Evolutionary conservation across 2,113 vertebrate genomes (phyloP).

Genomic region (Macroglossus sobrinus): DNA sequence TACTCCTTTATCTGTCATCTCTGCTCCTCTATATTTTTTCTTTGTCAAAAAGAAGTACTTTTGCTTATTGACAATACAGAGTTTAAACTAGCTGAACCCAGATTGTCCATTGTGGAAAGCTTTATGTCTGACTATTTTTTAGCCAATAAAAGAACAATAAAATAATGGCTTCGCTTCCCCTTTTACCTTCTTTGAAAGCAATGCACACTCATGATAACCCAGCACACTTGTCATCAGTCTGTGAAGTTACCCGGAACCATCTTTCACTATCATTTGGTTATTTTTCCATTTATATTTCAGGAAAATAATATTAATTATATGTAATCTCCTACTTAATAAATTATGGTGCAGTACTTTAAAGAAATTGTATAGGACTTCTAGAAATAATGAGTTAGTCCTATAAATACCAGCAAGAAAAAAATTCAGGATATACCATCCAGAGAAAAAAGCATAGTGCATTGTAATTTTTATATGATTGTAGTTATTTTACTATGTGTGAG

Average conservation of each 20-base stretch:
- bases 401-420: neutral
- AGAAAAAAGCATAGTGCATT: neutral
- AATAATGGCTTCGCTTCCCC: neutral
- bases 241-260: neutral
- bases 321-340: neutral
- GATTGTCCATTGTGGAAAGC: neutral
- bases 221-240: neutral
- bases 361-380: neutral
- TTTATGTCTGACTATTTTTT: slow-evolving; percentile 34
- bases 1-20: neutral
- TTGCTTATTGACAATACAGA: neutral
- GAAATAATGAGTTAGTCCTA: neutral
- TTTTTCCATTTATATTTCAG: neutral
- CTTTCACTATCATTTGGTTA: neutral
- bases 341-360: neutral
- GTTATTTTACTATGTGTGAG: neutral
- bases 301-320: neutral
- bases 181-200: neutral
- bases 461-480: neutral
- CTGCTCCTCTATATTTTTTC: neutral
- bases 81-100: slow-evolving; percentile 24
- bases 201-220: neutral
- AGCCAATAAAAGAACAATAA: slow-evolving; percentile 29
- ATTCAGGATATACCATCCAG: neutral
- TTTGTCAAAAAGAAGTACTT: slow-evolving; percentile 43